Evolutionary conservation across 2,888 invertebrate genomes (phyloP), one percentile per base, ranked within the genome.

Genomic region (Phortica okadai): DNA sequence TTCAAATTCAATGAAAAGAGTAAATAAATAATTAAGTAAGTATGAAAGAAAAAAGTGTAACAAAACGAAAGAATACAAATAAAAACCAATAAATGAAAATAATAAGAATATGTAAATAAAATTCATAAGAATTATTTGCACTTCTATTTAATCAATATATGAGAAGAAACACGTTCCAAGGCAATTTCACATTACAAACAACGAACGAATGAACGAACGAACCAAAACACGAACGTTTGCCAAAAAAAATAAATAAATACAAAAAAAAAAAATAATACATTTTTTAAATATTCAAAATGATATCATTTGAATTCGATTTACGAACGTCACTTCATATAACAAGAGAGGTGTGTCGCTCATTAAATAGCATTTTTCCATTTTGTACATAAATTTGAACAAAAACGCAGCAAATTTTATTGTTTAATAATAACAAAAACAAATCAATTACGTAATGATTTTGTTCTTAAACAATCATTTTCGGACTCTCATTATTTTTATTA

Each of bases 161-260:
- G 78, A 78, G 76, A 72, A 79, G 79, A 79, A 82, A 86, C 84
- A 86, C 88, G 85, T 86, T 88, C 85, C 88, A 86, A 86, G 88
- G 86, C 88, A 85, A 83, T 81, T 84, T 81, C 85, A 86, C 85
- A 88, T 88, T 85, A 88, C 84, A 81, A 87, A 87, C 21, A 69
- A 69, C 67, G 44, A 67, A 44, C n/a, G 67, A 67, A 67, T 45
- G 69, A 45, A 69, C 44, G 42, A 66, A 42, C 69, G 45, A 69
- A 69, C 69, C 21, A 69, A 69, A 42, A 62, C 21, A 69, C 69
- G 45, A 69, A 69, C 21, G 44, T 45, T 69, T 66, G 66, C 66
- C 66, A 66, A 33, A 66, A 66, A 66, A 66, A 70, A 54, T 25
- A 54, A 72, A 66, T 33, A 66, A 70, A 54, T 25, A 54, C 54